phyloP scores from a whole-genome alignment of 1,140 invertebrate genomes.

The Caenorhabditis tropicalis region DNA sequence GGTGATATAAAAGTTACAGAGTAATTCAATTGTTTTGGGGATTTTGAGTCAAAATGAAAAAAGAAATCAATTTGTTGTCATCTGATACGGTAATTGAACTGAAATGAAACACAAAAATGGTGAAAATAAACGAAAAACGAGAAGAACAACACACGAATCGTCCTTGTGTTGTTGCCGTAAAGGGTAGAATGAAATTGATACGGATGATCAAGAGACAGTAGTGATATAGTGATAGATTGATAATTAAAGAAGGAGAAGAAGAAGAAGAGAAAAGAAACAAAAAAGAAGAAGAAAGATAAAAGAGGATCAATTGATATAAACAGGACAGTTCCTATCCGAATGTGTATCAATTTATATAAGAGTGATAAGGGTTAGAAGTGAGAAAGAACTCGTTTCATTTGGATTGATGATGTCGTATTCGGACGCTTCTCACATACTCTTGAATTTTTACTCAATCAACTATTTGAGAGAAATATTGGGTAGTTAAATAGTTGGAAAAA shows the following conservation, averaged over 20 bases:
- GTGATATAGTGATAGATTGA: not conserved
- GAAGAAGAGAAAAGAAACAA: no score
- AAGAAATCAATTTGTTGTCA: not conserved
- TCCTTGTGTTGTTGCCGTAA: not conserved
- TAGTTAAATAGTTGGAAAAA: no score
- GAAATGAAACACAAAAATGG: not conserved
- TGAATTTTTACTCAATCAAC: no score
- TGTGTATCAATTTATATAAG: not conserved
- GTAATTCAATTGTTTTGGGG: not conserved
- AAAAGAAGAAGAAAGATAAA: not conserved
- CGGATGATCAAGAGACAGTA: not conserved
- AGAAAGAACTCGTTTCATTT: not conserved
- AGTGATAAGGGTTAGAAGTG: not conserved
- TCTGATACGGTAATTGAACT: not conserved
- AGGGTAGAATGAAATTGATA: not conserved
- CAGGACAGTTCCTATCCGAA: constrained; percentile 5
- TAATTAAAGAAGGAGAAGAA: not conserved
- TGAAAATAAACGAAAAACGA: not conserved
- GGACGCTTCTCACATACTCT: not conserved
- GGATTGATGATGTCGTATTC: not conserved
- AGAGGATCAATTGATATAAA: constrained; percentile 6
- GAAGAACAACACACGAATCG: not conserved
- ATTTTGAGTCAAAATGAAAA: not conserved
- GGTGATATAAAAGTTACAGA: no score
- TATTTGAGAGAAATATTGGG: no score